Evolutionary conservation across 2,797 vertebrate species (phyloP), one percentile per base, ranked within the genome.

Genomic region (Centropyge bicolor): DNA sequence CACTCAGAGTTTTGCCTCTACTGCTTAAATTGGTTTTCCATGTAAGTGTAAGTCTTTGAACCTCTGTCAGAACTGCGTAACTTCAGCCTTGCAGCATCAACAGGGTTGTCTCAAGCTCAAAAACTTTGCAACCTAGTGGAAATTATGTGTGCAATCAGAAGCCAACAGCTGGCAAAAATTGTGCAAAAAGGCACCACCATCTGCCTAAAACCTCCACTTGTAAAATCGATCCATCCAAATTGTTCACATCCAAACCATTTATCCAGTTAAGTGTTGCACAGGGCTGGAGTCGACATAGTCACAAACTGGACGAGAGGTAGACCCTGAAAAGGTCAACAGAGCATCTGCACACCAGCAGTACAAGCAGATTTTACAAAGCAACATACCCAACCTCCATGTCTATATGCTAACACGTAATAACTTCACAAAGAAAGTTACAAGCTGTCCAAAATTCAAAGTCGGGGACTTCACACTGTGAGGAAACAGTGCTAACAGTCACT

Each of bases 221-320:
- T 41, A 69, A 71, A 38, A 61, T 41, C 2, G 27, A 74, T 57
- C 36, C 49, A 62, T 76, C 27, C 0, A 35, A 35, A 61, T 69
- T 31, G 52, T 51, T 66, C 49, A 75, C 73, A 79, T 78, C 35
- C 20, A 66, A 62, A 60, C 22, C 49, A 24, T 67, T 70, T 67
- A 52, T 81, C 45, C 36, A 40, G 51, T 65, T 60, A 46, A 11
- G 45, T 17, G 38, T 69, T 17, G 1, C 40, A 52, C 36, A 41
- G 8, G 12, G 8, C 64, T 59, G 4, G 0, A 80, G 20, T 10
- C 12, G 17, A 22, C 10, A 17, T 9, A 38, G 31, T 14, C 46
- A 56, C 51, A 22, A 41, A 14, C 19, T 27, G 55, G 20, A 40
- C 0, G 0, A 62, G 48, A 78, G 57, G 59, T 22, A 59, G 69